These are phyloP conservation scores for Trissonchulus latispiculum DNA, from an alignment of 2,888 invertebrate species.

Conservation along the genomic window DNA sequence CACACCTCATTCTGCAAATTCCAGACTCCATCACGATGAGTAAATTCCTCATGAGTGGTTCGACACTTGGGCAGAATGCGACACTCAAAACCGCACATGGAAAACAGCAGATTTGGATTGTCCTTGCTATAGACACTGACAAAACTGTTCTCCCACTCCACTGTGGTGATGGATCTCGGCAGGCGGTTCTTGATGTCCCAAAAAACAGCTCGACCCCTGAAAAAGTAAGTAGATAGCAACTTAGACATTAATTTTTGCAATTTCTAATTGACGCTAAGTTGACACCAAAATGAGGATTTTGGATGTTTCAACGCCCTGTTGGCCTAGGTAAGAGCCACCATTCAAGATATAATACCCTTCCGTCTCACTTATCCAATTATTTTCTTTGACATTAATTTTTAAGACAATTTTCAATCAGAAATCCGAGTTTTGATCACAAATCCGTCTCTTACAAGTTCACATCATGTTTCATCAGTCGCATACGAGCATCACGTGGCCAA, in stretches of 20 bases:
- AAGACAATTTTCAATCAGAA: too few relatives aligned
- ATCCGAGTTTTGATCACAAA: too few relatives aligned
- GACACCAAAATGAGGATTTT: too few relatives aligned
- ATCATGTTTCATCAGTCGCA: constrained; percentile 99
- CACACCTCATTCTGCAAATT: constrained; percentile 92
- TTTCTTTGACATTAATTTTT: too few relatives aligned
- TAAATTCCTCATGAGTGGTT: constrained; percentile 68
- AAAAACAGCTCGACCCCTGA: constrained; percentile 89
- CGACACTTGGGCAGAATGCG: constrained; percentile 81
- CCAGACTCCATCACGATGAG: constrained; percentile 96
- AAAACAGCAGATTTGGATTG: constrained; percentile 95
- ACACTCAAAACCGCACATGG: constrained; percentile 99
- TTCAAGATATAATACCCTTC: too few relatives aligned
- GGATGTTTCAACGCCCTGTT: too few relatives aligned
- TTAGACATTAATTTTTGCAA: too few relatives aligned
- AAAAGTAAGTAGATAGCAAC: too few relatives aligned
- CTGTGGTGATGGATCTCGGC: constrained; percentile 93
- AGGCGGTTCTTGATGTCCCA: constrained; percentile 99
- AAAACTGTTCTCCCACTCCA: constrained; percentile 98
- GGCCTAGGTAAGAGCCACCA: too few relatives aligned
- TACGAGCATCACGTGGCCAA: constrained; percentile 97
- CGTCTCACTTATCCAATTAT: too few relatives aligned
- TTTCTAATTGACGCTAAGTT: too few relatives aligned
- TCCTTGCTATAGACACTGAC: constrained; percentile 99
- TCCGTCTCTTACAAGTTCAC: constrained; percentile 93